Percentiles rank a stretch among this genome's conserved stretches.
Conservation (phyloP, 2,113 vertebrate genomes). For the Cryptomyrus ogoouensis region DNA sequence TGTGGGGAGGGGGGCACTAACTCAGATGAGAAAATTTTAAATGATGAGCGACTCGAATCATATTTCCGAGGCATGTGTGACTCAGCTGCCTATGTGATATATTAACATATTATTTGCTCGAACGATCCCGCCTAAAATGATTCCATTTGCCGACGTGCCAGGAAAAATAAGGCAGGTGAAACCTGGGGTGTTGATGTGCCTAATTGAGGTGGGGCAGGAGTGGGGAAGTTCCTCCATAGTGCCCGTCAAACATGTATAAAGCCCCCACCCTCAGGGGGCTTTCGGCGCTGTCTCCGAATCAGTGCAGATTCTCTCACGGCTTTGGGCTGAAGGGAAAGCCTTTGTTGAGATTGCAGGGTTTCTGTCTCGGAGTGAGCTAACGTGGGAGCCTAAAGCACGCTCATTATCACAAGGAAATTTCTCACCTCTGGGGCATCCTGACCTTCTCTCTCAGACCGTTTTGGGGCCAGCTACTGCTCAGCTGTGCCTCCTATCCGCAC, state of each 20-base stretch:
- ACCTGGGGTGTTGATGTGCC: background rate
- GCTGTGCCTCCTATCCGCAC: too few species aligned
- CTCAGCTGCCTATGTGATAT: background rate
- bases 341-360: too few species aligned
- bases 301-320: background rate
- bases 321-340: background rate
- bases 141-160: background rate
- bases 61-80: background rate
- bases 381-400: background rate
- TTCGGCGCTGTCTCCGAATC: background rate
- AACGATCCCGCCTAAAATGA: background rate
- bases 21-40: background rate
- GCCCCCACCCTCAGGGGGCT: background rate
- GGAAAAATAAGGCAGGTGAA: background rate
- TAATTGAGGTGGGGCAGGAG: background rate
- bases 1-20: background rate
- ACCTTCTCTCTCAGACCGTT: background rate
- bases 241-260: background rate
- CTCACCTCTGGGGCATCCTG: background rate
- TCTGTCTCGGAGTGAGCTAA: background rate
- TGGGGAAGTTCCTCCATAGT: background rate
- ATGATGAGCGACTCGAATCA: background rate
- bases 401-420: background rate
- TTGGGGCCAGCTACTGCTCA: background rate
- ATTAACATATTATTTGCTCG: conserved; percentile 15